Evolutionary conservation across 2,888 invertebrate species (phyloP), one percentile per base, ranked within the genome.

Genomic region (Synanthedon myopaeformis): DNA sequence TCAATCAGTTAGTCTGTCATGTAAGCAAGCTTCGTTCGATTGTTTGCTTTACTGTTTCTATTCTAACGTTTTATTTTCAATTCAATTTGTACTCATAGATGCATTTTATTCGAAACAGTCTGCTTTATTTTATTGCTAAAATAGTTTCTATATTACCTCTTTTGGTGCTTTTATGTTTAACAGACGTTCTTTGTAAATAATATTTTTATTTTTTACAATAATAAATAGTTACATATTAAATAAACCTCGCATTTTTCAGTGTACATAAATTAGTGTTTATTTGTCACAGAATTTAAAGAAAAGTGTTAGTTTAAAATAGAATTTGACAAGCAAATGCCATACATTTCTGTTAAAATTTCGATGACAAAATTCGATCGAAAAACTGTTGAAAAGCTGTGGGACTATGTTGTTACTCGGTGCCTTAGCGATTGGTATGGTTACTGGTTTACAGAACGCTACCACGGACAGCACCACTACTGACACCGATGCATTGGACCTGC

Each of bases 351-450:
- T 14, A 23, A 19, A 14, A 6, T 41, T 68, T 76, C 79, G 72
- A 80, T 80, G 79, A 74, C 69, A 71, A 71, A 72, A 65, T 65
- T 68, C 66, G 62, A 64, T 64, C 62, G 63, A 58, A 64, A 59
- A 57, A 62, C 61, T 62, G 68, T 62, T 64, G 64, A 69, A 65
- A 66, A 68, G 76, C 70, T 76, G 82, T 73, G 81, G 82, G 80
- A 85, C 74, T 80, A 88, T 88, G 88, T 80, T 87, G 75, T 82
- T 87, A 70, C 72, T 87, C 70, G 78, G 87, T 83, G 87, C 83
- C 79, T 81, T 88, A 78, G 79, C 84, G 67, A 75, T 87, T 67
- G 85, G 85, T 62, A 75, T 87, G 76, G 72, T 86, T 61, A 75
- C 76, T 64, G 82, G 85, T 59, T 70, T 85, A 66, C 82, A 82